A percentile compares a stretch with the other conserved stretches of the same genome.
These are phyloP conservation scores for Tarsius wallacei DNA, from an alignment of 2,797 vertebrate species.

Conservation along the genomic window DNA sequence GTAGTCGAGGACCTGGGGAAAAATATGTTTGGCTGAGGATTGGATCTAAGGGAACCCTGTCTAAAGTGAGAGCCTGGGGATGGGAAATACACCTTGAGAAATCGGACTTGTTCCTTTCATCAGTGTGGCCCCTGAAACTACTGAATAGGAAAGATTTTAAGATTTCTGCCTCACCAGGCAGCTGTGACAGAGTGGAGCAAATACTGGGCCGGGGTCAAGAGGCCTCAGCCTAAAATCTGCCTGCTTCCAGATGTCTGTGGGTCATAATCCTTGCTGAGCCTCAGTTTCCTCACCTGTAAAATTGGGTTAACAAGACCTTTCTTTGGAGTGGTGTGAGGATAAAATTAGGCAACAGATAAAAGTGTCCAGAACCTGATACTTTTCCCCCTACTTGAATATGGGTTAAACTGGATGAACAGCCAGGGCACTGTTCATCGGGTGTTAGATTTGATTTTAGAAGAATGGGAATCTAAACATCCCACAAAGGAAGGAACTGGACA, in stretches of 20 bases:
- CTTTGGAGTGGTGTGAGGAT: not conserved
- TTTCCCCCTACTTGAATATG: too few relatives aligned
- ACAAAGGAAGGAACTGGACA: slow-evolving; percentile 4
- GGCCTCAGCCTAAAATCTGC: not conserved
- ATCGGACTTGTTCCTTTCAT: not conserved
- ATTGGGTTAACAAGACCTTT: not conserved
- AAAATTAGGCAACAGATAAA: slow-evolving; percentile 24
- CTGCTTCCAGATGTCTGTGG: not conserved
- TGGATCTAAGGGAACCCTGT: not conserved
- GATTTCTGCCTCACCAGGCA: not conserved
- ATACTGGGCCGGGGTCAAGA: not conserved
- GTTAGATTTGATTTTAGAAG: slow-evolving; percentile 18
- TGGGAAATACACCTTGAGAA: not conserved
- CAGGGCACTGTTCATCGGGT: not conserved
- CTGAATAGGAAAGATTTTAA: not conserved
- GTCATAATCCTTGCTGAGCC: not conserved
- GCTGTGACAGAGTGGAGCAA: not conserved
- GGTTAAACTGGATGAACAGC: slow-evolving; percentile 21
- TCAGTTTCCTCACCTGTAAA: slow-evolving; percentile 47
- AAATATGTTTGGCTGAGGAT: slow-evolving; percentile 68
- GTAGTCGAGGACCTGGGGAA: slow-evolving; percentile 94
- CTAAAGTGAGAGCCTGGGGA: not conserved
- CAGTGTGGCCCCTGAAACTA: not conserved
- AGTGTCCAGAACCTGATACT: not conserved
- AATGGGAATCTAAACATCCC: not conserved